phyloP scores from a whole-genome alignment of 2,888 invertebrate genomes.

The Agriopis aurantiaria region DNA sequence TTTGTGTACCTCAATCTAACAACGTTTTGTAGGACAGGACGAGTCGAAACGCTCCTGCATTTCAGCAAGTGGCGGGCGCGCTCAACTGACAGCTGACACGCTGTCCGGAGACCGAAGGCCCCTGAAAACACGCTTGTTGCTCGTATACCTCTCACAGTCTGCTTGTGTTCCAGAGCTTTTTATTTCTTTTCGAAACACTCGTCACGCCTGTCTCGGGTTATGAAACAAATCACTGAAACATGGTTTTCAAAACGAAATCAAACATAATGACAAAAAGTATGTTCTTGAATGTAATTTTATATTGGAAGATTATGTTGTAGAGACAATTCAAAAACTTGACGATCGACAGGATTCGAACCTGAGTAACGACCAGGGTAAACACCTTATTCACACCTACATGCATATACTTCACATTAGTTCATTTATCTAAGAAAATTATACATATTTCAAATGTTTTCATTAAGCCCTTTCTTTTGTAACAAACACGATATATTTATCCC shows the following conservation, averaged over 20 bases:
- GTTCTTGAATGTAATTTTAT: too few species aligned
- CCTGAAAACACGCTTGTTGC: constrained; percentile 37
- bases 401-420: too few species aligned
- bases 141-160: constrained; percentile 33
- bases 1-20: background rate
- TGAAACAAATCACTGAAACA: constrained; percentile 30
- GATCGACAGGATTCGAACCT: too few species aligned
- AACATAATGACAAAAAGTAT: too few species aligned
- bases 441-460: too few species aligned
- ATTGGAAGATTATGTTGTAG: background rate
- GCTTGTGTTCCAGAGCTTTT: constrained; percentile 35
- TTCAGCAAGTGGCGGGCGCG: constrained; percentile 6
- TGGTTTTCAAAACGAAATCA: constrained; percentile 2
- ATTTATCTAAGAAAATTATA: too few species aligned
- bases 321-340: too few species aligned
- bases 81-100: constrained; percentile 24
- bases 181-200: constrained; percentile 38
- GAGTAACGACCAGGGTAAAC: too few species aligned
- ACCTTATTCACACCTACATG: too few species aligned
- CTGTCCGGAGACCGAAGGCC: constrained; percentile 8
- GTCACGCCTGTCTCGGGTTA: constrained; percentile 36
- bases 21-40: background rate
- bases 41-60: constrained; percentile 10
- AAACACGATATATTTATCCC: too few species aligned
- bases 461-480: too few species aligned